Base-by-base conservation (phyloP, 2,797 vertebrate species). In the Lacerta bilineata region DNA sequence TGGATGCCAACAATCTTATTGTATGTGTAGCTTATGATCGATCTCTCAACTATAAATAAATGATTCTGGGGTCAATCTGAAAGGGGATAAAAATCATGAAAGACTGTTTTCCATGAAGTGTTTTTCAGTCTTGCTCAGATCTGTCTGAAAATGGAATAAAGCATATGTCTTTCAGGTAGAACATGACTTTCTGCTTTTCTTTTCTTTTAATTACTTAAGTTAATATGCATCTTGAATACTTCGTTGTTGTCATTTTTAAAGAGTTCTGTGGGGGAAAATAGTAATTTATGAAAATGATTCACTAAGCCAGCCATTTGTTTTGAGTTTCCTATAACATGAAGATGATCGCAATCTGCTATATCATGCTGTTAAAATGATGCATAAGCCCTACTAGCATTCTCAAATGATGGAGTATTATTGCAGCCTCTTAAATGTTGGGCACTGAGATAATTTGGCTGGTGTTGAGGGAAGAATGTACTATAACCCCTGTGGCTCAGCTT, bases 281-380 rank as follows among this genome's bases (percentile, higher is more conserved):
- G 90, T 94, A 94, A 94, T 50, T 64, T 92, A 95, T 93, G 95
- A 91, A 96, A 96, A 96, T 96, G 95, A 96, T 97, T 97, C 95
- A 93, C 93, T 92, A 93, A 92, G 94, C 93, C 93, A 95, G 95
- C 96, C 5, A 90, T 96, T 96, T 95, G 95, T 96, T 96, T 96
- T 95, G 93, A 94, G 96, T 95, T 97, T 96, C 95, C 96, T 96
- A 9, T 96, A 97, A 95, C 93, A 95, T 94, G 96, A 96, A 97
- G 96, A 96, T 97, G 96, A 97, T 96, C 97, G 94, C 95, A 97
- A 96, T 97, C 96, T 96, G 97, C 96, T 96, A 95, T 96, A 95
- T 92, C 97, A 94, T 76, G 96, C 97, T 97, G 97, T 97, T 97
- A 96, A 97, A 97, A 97, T 97, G 96, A 97, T 97, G 96, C 96